Evolutionary conservation across 2,888 invertebrate species (phyloP).

Genomic region (Pseudococcus jackbeardsleyi): DNA sequence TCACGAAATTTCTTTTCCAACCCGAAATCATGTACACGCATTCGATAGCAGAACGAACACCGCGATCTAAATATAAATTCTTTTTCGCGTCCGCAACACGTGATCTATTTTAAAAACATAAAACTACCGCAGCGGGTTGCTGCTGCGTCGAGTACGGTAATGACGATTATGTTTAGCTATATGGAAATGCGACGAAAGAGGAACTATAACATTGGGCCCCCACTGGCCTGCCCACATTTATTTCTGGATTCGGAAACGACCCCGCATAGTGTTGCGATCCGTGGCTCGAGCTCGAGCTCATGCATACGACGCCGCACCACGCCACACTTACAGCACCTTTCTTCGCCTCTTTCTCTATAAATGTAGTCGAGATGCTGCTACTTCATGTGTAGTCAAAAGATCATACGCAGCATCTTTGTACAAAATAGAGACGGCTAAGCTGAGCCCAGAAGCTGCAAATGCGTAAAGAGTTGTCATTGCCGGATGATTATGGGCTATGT

Average conservation of each 20-base stretch:
- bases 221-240: constrained; percentile 64
- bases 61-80: constrained; percentile 61
- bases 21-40: neutral
- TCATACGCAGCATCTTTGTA: neutral
- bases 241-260: constrained; percentile 63
- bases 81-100: constrained; percentile 64
- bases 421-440: neutral
- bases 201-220: constrained; percentile 60
- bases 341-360: no score
- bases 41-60: neutral
- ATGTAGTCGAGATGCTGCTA: neutral
- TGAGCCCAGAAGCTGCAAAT: neutral
- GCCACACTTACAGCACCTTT: neutral
- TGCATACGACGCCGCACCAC: neutral
- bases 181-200: constrained; percentile 40
- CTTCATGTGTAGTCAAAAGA: neutral
- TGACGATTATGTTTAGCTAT: constrained; percentile 45
- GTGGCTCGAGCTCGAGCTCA: neutral
- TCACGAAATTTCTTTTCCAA: neutral
- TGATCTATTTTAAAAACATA: constrained; percentile 64
- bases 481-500: neutral
- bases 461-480: constrained; percentile 1
- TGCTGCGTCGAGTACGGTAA: constrained; percentile 44
- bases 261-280: constrained; percentile 55
- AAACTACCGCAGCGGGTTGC: constrained; percentile 62